phyloP scores from a whole-genome alignment of 2,797 vertebrate species.

The Sebastes taczanowskii region DNA sequence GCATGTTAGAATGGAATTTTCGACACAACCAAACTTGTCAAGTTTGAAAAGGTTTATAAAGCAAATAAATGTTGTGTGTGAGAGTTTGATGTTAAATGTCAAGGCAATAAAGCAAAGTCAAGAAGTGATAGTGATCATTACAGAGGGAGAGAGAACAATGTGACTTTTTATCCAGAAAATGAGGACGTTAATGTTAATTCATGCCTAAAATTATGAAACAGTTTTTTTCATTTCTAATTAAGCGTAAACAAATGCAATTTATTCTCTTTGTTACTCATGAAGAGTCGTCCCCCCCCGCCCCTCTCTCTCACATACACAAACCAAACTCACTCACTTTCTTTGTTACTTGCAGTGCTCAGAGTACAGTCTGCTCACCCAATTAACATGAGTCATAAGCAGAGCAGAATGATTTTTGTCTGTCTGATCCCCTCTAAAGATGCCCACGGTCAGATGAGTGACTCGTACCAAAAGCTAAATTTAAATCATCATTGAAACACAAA shows the following conservation, averaged over 20 bases:
- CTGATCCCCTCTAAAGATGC: conserved; percentile 15
- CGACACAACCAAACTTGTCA: no score
- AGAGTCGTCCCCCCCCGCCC: background rate
- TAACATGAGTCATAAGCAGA: conserved; percentile 32
- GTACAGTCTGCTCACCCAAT: conserved; percentile 5
- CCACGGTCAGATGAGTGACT: conserved; percentile 1
- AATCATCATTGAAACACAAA: background rate
- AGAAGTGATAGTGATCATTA: background rate
- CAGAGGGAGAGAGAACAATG: background rate
- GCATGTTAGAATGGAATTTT: no score
- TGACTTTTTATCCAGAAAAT: conserved; percentile 10
- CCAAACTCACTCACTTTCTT: background rate
- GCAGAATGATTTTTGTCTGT: conserved; percentile 10
- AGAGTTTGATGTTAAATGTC: background rate
- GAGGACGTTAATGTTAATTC: conserved; percentile 12
- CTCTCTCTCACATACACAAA: background rate
- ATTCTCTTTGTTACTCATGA: conserved; percentile 19
- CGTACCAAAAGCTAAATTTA: conserved; percentile 8
- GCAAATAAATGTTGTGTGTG: background rate
- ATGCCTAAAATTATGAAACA: conserved; percentile 12
- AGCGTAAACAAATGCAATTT: conserved; percentile 10
- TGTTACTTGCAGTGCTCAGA: conserved; percentile 5
- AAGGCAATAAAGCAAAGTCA: background rate
- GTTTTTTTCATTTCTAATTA: conserved; percentile 26
- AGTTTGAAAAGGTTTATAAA: background rate